A percentile compares a stretch with the other conserved stretches of the same genome.
Evolutionary conservation across 2,888 invertebrate species (phyloP).

Genomic region (Calliphora vomitoria): DNA sequence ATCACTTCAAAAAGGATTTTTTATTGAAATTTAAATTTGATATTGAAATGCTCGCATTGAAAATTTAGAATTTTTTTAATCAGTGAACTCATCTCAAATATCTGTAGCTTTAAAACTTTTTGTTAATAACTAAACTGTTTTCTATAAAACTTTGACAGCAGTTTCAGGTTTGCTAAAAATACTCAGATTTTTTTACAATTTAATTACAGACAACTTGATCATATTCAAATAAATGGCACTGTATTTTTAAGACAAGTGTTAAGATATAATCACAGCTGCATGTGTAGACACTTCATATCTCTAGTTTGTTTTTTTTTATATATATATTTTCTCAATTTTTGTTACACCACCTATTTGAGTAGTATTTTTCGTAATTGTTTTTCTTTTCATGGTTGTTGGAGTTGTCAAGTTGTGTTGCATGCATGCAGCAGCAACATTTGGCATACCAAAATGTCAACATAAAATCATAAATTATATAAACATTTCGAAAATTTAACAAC

Average conservation of each 20-base stretch:
- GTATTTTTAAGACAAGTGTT: conserved; percentile 55
- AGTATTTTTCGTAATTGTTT: conserved; percentile 5
- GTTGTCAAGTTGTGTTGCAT: conserved; percentile 49
- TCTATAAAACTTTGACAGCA: no score
- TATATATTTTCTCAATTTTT: not conserved
- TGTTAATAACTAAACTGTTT: no score
- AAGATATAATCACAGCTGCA: conserved; percentile 69
- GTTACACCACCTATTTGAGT: not conserved
- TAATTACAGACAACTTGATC: not conserved
- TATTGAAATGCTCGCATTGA: no score
- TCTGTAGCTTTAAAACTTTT: no score
- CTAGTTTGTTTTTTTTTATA: conserved; percentile 17
- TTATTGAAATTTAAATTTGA: no score
- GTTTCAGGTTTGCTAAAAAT: no score
- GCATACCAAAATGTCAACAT: conserved; percentile 73
- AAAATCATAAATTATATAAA: conserved; percentile 70
- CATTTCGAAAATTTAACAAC: conserved; percentile 35
- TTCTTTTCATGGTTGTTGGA: conserved; percentile 38
- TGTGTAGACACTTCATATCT: conserved; percentile 18
- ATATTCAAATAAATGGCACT: not conserved
- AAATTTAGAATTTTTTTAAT: no score
- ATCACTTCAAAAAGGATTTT: no score
- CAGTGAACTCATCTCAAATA: no score
- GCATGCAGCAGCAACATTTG: conserved; percentile 52
- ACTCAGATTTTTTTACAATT: not conserved